Evolutionary conservation across 2,797 vertebrate genomes (phyloP).

Genomic region (Apogon hyalosoma): DNA sequence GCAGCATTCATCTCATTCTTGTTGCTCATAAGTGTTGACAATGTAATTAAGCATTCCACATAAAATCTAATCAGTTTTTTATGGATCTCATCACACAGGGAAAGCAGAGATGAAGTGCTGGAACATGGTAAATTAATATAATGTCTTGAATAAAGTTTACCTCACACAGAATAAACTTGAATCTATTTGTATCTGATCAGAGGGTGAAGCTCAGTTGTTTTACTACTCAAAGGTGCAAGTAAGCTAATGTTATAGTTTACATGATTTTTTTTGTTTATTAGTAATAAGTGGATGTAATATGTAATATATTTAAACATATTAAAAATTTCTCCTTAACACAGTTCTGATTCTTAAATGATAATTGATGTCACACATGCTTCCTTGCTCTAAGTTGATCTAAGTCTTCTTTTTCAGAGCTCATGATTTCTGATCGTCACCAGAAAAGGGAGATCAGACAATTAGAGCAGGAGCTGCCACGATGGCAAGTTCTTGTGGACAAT

Average conservation of each 20-base stretch:
- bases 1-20: neutral
- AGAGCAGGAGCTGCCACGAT: constrained; percentile 95
- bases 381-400: neutral
- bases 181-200: neutral
- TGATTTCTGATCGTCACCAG: constrained; percentile 94
- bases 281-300: neutral
- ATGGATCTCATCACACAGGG: constrained; percentile 77
- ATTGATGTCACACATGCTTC: neutral
- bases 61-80: neutral
- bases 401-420: constrained; percentile 85
- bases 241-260: neutral
- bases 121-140: constrained; percentile 90
- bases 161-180: neutral
- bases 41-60: too few relatives aligned
- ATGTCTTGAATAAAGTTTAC: neutral
- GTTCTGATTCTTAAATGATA: neutral
- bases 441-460: constrained; percentile 95
- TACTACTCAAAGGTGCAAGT: neutral
- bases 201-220: neutral
- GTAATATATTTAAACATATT: neutral
- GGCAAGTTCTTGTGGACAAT: constrained; percentile 96
- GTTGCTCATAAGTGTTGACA: neutral
- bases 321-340: neutral
- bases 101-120: constrained; percentile 92
- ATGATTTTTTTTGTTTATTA: neutral